A percentile compares a stretch with the other conserved stretches of the same genome.
Conservation (phyloP, 2,797 vertebrate genomes). For the Balearica regulorum region DNA sequence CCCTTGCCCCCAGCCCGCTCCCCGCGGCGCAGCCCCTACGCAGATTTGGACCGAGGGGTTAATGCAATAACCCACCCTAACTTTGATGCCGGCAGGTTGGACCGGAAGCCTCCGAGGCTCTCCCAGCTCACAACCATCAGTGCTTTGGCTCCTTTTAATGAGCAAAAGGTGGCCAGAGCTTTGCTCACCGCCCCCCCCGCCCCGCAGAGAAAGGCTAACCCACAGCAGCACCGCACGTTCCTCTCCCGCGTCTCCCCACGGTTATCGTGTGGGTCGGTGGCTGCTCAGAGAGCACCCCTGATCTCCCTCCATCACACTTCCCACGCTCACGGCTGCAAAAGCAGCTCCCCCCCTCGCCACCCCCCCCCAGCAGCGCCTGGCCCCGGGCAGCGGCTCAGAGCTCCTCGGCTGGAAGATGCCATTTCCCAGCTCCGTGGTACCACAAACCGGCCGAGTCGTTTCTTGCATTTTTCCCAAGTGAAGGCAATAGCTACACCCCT, state of each 20-base stretch:
- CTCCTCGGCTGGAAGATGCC: not conserved
- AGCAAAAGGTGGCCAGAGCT: accelerated
- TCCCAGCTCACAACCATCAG: not conserved
- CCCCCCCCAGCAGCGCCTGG: accelerated
- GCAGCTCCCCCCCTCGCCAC: not conserved
- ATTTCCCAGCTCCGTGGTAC: not conserved
- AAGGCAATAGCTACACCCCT: not conserved
- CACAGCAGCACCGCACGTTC: not conserved
- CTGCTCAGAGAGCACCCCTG: not conserved
- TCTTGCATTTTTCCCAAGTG: not conserved
- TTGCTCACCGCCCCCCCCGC: too few relatives aligned
- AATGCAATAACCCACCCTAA: not conserved
- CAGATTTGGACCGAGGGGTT: too few relatives aligned
- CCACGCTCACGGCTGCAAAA: not conserved
- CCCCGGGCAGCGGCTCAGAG: not conserved
- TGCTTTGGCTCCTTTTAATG: accelerated
- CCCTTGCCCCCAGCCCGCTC: accelerated
- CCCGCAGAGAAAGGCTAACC: not conserved
- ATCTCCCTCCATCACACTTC: not conserved
- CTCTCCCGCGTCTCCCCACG: not conserved
- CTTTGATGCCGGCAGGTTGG: not conserved
- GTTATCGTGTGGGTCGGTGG: not conserved
- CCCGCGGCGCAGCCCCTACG: not conserved
- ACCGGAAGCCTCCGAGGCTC: not conserved
- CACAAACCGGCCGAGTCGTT: accelerated